Conservation (phyloP, 2,888 invertebrate genomes). For the Chrysopilus asiliformis region DNA sequence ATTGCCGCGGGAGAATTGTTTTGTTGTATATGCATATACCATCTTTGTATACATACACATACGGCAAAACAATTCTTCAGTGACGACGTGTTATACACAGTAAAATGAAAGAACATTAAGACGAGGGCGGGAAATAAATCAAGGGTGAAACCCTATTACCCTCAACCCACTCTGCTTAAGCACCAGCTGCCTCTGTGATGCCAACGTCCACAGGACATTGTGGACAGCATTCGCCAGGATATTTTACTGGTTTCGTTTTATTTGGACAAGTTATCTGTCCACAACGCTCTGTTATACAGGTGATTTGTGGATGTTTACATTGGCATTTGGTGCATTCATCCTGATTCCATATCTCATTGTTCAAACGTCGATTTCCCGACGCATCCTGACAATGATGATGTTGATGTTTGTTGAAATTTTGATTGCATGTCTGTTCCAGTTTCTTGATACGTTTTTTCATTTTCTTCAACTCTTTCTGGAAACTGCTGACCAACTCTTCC, state of each 20-base stretch:
- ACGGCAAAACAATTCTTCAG: too few species aligned
- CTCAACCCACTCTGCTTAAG: too few species aligned
- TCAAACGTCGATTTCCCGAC: constrained; percentile 32
- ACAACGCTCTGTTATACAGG: constrained; percentile 36
- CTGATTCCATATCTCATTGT: constrained; percentile 38
- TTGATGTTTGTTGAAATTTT: constrained; percentile 19
- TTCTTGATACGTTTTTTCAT: constrained; percentile 38
- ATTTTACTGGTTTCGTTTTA: constrained; percentile 25
- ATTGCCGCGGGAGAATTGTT: too few species aligned
- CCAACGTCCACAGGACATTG: constrained; percentile 25
- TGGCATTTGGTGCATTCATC: constrained; percentile 39
- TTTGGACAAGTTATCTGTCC: constrained; percentile 30
- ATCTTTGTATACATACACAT: too few species aligned
- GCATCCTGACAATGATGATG: constrained; percentile 34
- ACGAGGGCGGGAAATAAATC: too few species aligned
- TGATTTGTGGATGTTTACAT: constrained; percentile 37
- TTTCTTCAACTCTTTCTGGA: constrained; percentile 40
- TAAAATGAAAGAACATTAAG: too few species aligned
- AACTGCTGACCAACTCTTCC: constrained; percentile 39
- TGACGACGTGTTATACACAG: too few species aligned
- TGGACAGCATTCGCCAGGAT: constrained; percentile 36
- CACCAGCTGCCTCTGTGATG: constrained; percentile 3
- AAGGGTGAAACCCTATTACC: too few species aligned
- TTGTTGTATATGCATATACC: too few species aligned
- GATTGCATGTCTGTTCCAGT: constrained; percentile 29